Evolutionary conservation across 2,888 invertebrate species (phyloP), one percentile per base, ranked within the genome.

Genomic region (Leptinotarsa haldemani): DNA sequence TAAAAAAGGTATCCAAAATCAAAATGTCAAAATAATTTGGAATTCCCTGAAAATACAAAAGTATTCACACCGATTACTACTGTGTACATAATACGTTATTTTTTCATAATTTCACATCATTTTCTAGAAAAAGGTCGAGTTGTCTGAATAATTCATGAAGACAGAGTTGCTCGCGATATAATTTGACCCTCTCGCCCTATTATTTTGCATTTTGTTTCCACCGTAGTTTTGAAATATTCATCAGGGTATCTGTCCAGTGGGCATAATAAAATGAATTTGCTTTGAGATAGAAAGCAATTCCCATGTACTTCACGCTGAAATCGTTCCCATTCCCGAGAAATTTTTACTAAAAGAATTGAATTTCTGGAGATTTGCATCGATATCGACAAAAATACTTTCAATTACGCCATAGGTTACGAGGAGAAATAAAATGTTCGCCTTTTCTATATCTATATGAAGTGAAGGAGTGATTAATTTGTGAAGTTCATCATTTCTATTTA

Each of bases 131-230:
- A 61, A 30, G 40, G 30, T 61, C 16, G 30, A 40, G 61, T 61
- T 40, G n/a, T 9, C 7, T 61, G 61, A 61, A 61, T 61, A 61
- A 61, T 61, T 61, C 61, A 61, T 61, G n/a, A 4, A 61, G 7
- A 30, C 30, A 7, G n/a, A 30, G 30, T 61, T 25, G 15, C 9
- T 30, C 25, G 30, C 61, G 30, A 61, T 61, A 61, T 30, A 61
- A 61, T 16, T 15, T 7, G 15, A 15, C 16, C 40, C 61, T 56
- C 40, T 40, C 61, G 40, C 4, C 30, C 25, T 40, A 30, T 30
- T n/a, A 40, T 61, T 61, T 30, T 30, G 50, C 25, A 30, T 25
- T 61, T 61, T 61, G 16, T 61, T 61, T 9, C 40, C 40, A 7
- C 61, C 9, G 61, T 15, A 61, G 15, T 30, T 61, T 30, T 61